Conservation (phyloP, 2,797 vertebrate genomes). For the Podarcis siculus region DNA sequence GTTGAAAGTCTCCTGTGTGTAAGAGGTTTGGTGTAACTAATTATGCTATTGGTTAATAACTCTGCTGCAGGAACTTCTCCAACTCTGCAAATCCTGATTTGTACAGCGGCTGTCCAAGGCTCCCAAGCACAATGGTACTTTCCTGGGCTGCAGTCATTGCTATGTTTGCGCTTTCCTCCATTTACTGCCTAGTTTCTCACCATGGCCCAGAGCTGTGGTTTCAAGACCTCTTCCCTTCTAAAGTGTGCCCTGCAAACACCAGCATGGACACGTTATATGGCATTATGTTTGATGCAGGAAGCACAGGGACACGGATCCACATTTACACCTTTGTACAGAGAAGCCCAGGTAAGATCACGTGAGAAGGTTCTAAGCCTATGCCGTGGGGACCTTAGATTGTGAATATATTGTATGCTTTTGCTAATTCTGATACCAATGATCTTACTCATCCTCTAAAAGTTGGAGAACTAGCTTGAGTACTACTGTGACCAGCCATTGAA, state of each 20-base stretch:
- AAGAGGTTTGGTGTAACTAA: constrained; percentile 8
- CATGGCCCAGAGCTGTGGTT: constrained; percentile 75
- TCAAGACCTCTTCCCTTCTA: constrained; percentile 74
- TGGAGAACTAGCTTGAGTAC: not conserved
- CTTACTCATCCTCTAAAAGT: not conserved
- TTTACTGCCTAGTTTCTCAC: constrained; percentile 75
- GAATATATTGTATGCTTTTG: not conserved
- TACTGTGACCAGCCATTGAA: constrained; percentile 33
- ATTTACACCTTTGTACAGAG: constrained; percentile 96
- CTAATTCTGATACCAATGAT: not conserved
- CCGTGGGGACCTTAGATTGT: not conserved
- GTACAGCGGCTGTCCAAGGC: constrained; percentile 18
- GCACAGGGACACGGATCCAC: constrained; percentile 97
- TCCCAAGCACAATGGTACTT: constrained; percentile 65
- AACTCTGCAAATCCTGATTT: constrained; percentile 56
- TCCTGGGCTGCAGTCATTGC: constrained; percentile 52
- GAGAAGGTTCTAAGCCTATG: not conserved
- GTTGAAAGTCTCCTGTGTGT: not conserved
- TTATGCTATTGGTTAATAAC: constrained; percentile 19
- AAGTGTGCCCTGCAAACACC: constrained; percentile 76
- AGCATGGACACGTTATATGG: constrained; percentile 86
- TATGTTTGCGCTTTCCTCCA: constrained; percentile 73
- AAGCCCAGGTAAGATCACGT: constrained; percentile 82
- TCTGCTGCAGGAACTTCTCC: constrained; percentile 54
- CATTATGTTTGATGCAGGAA: constrained; percentile 98